Evolutionary conservation across 2,797 vertebrate species (phyloP).

Genomic region (Salarias fasciatus): DNA sequence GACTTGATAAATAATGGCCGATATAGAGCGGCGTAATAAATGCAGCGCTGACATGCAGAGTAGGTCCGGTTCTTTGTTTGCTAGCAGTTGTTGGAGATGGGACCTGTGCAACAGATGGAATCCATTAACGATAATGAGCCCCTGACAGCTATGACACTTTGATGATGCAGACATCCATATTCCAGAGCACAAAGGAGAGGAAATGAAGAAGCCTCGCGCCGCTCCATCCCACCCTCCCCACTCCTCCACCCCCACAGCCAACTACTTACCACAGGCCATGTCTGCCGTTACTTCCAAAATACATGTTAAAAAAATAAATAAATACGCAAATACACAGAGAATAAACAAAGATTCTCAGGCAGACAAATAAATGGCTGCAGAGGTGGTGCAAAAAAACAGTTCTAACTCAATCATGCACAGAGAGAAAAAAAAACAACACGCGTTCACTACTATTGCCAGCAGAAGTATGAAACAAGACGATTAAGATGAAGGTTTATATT

Average conservation of each 20-base stretch:
- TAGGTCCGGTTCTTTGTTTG: slow-evolving; percentile 64
- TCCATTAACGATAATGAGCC: slow-evolving; percentile 79
- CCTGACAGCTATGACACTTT: slow-evolving; percentile 80
- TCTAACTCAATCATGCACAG: slow-evolving; percentile 14
- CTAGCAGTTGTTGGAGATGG: slow-evolving; percentile 63
- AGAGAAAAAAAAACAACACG: slow-evolving; percentile 22
- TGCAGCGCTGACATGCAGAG: slow-evolving; percentile 58
- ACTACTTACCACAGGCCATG: slow-evolving; percentile 76
- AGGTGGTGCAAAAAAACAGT: slow-evolving; percentile 27
- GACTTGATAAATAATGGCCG: slow-evolving; percentile 39
- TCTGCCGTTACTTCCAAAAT: slow-evolving; percentile 67
- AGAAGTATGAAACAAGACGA: slow-evolving; percentile 40
- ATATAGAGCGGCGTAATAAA: slow-evolving; percentile 46
- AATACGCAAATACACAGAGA: slow-evolving; percentile 57
- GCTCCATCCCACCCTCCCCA: slow-evolving; percentile 59
- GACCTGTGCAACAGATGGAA: slow-evolving; percentile 77
- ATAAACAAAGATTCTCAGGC: slow-evolving; percentile 56
- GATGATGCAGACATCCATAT: slow-evolving; percentile 80
- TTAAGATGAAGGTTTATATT: slow-evolving; percentile 20
- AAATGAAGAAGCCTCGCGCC: slow-evolving; percentile 77
- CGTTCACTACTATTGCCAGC: slow-evolving; percentile 14
- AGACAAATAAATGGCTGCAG: slow-evolving; percentile 45
- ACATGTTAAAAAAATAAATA: slow-evolving; percentile 50
- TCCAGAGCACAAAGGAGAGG: slow-evolving; percentile 78
- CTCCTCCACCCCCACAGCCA: slow-evolving; percentile 72